Evolutionary conservation across 2,797 vertebrate genomes (phyloP).

Genomic region (Bradypodion pumilum): DNA sequence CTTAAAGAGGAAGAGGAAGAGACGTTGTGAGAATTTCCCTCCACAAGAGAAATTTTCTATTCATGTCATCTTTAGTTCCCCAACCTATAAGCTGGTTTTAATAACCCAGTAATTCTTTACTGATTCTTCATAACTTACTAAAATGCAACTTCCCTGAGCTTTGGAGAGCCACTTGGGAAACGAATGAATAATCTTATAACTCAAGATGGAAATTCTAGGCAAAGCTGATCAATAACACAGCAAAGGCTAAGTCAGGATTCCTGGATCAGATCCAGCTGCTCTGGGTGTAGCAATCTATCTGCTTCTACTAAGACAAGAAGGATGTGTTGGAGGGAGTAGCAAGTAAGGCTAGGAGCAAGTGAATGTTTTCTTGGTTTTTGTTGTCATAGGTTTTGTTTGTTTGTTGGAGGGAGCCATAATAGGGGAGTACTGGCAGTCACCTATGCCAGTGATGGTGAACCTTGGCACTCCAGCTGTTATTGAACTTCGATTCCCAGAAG

Average conservation of each 20-base stretch:
- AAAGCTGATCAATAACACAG: background rate
- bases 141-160: background rate
- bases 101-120: background rate
- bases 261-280: background rate
- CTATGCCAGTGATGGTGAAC: too few relatives aligned
- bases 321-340: background rate
- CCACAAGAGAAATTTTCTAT: background rate
- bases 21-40: conserved; percentile 4
- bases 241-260: background rate
- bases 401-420: background rate
- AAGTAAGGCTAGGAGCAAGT: background rate
- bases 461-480: too few relatives aligned
- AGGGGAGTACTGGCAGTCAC: background rate
- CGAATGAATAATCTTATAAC: conserved; percentile 2
- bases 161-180: background rate
- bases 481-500: too few relatives aligned
- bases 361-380: too few relatives aligned
- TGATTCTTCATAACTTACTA: background rate
- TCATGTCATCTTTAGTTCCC: background rate
- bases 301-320: background rate
- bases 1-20: background rate
- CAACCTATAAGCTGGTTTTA: background rate
- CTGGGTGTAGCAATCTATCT: too few relatives aligned
- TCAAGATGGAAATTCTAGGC: background rate
- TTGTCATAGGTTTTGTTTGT: too few relatives aligned